Evolutionary conservation across 2,797 vertebrate species (phyloP).

Genomic region (Anableps anableps): DNA sequence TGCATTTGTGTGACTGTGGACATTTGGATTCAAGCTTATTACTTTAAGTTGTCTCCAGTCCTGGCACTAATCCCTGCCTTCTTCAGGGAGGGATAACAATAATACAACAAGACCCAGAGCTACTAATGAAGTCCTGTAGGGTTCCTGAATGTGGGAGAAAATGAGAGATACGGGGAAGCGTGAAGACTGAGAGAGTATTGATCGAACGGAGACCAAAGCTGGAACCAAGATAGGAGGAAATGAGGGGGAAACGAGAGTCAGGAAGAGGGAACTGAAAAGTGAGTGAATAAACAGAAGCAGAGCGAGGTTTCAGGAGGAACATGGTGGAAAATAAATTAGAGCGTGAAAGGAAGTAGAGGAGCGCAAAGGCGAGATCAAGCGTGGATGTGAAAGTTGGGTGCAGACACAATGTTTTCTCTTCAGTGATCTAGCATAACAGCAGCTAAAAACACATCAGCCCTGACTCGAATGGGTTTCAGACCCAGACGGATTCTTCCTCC

Average conservation of each 20-base stretch:
- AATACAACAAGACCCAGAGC: conserved; percentile 79
- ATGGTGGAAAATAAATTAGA: conserved; percentile 35
- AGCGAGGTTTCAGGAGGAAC: conserved; percentile 24
- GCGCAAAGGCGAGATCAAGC: conserved; percentile 50
- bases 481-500: conserved; percentile 69
- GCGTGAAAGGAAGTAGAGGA: conserved; percentile 25
- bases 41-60: conserved; percentile 78
- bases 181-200: conserved; percentile 58
- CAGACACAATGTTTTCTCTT: conserved; percentile 61
- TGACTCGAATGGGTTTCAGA: conserved; percentile 72
- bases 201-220: conserved; percentile 66
- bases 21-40: conserved; percentile 70
- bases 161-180: conserved; percentile 26
- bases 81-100: conserved; percentile 81
- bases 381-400: conserved; percentile 60
- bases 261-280: conserved; percentile 42
- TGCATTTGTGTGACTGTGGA: conserved; percentile 58
- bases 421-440: conserved; percentile 58
- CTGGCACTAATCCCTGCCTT: conserved; percentile 73
- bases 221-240: conserved; percentile 21
- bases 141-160: conserved; percentile 70
- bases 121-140: conserved; percentile 81
- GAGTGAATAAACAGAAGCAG: conserved; percentile 43
- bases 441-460: conserved; percentile 65
- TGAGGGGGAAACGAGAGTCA: conserved; percentile 42